Evolutionary conservation across 2,888 invertebrate species (phyloP).

Genomic region (Pterostichus niger): DNA sequence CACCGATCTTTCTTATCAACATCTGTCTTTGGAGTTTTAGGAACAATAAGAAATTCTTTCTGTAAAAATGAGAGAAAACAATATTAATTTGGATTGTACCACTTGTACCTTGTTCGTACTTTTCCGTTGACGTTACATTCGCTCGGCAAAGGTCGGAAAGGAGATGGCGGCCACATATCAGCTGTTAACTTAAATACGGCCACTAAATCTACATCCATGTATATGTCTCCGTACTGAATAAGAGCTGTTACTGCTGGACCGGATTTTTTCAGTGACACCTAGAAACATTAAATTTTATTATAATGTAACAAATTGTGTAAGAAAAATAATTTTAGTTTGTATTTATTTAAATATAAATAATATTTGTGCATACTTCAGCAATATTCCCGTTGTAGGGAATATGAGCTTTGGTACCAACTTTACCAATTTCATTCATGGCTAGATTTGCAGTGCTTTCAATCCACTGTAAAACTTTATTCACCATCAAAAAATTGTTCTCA

Average conservation of each 20-base stretch:
- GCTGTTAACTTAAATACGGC: constrained; percentile 77
- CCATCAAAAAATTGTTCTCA: constrained; percentile 77
- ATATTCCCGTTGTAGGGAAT: constrained; percentile 43
- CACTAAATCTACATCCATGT: constrained; percentile 79
- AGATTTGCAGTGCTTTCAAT: constrained; percentile 78
- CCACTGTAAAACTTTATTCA: constrained; percentile 79
- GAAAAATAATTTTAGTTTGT: too few species aligned
- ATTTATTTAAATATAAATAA: too few species aligned
- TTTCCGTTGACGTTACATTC: constrained; percentile 36
- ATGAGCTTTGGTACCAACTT: constrained; percentile 34
- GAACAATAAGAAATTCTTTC: constrained; percentile 73
- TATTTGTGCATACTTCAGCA: constrained; percentile 49
- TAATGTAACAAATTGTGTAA: neutral
- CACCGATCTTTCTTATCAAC: constrained; percentile 69
- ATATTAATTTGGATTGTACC: neutral
- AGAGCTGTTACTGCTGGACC: constrained; percentile 81
- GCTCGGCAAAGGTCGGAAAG: constrained; percentile 70
- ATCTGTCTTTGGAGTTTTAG: constrained; percentile 72
- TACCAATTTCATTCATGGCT: constrained; percentile 75
- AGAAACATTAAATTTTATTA: constrained; percentile 7
- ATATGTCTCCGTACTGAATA: constrained; percentile 73
- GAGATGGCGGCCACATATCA: constrained; percentile 75
- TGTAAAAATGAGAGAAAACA: constrained; percentile 61
- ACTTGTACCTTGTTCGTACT: constrained; percentile 21
- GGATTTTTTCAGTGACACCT: constrained; percentile 74